Evolutionary conservation across 2,888 invertebrate genomes (phyloP), one percentile per base, ranked within the genome.

Genomic region (Sabatieria punctata): DNA sequence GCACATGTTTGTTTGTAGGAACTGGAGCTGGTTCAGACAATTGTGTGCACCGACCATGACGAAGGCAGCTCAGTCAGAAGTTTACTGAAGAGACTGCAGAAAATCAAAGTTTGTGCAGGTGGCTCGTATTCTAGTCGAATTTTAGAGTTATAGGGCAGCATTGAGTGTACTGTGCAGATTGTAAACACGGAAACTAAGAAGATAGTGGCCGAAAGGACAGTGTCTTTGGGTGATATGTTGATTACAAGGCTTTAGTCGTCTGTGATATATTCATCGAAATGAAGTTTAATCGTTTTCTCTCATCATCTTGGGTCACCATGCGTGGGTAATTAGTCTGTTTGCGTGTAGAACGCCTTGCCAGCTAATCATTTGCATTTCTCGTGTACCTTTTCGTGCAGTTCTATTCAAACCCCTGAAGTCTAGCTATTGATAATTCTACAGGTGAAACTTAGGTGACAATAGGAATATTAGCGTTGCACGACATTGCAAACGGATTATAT

Each of bases 51-150:
- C 21, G 61, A 62, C 44, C 57, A 57, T 15, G 58, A 58, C 33
- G 62, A 63, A 49, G 63, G 62, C 1, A 51, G 56, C 13, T 59
- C 61, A 1, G 41, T 62, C 42, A 55, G 57, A 37, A 49, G 52
- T 19, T 46, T 62, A 43, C 49, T 62, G 1, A 58, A 57, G 1
- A 52, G 59, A 48, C 51, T 62, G 33, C 62, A 62, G 41, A 50
- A 54, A 48, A 50, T 49, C 24, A 51, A 51, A 45, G 59, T 54
- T n/a, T 13, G 45, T 18, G 26, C 3, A 11, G 33, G 30, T 23
- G 30, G 27, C 25, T 25, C 35, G 21, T 25, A 26, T 26, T 35
- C 19, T 22, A 19, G 15, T n/a, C 19, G 2, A 18, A 41, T 19
- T 38, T 48, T 43, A 18, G 6, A 18, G n/a, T 49, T 50, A 26